These are phyloP conservation scores for Argyresthia albistria DNA, from an alignment of 2,888 invertebrate species.

Conservation along the genomic window DNA sequence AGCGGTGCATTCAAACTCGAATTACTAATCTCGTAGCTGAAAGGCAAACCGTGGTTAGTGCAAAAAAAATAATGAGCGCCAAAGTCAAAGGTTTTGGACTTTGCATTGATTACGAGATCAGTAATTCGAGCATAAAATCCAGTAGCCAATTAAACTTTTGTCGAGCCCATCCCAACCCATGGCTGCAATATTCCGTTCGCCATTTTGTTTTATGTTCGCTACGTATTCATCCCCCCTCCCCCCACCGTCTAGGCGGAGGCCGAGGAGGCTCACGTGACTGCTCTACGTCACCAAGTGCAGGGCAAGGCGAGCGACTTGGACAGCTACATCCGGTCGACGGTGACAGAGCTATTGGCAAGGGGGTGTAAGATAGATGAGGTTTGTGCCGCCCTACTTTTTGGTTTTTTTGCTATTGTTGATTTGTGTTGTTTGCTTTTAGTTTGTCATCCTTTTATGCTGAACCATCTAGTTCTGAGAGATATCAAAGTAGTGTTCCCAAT, in stretches of 20 bases:
- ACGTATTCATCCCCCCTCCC: constrained; percentile 6
- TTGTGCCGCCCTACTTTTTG: constrained; percentile 17
- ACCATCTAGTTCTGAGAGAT: too few relatives aligned
- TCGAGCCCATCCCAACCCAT: neutral
- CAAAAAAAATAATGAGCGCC: too few relatives aligned
- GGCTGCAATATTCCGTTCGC: neutral
- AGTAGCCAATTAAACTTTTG: neutral
- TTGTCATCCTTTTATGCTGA: too few relatives aligned
- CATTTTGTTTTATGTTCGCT: too few relatives aligned
- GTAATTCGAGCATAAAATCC: neutral
- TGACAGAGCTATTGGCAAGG: constrained; percentile 62
- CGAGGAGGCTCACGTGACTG: constrained; percentile 75
- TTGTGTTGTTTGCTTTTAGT: neutral
- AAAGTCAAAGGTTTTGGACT: too few relatives aligned
- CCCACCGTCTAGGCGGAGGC: constrained; percentile 77
- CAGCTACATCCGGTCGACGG: constrained; percentile 58
- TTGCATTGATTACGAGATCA: too few relatives aligned
- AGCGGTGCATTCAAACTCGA: too few relatives aligned
- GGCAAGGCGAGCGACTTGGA: constrained; percentile 66
- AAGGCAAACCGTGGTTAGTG: too few relatives aligned
- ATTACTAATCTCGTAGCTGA: too few relatives aligned
- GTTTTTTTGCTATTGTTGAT: neutral
- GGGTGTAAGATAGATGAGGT: constrained; percentile 66
- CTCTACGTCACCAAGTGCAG: constrained; percentile 65
- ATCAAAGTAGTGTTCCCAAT: too few relatives aligned